Evolutionary conservation across 2,888 invertebrate genomes (phyloP), one percentile per base, ranked within the genome.

Genomic region (Onthophagus sagittarius): DNA sequence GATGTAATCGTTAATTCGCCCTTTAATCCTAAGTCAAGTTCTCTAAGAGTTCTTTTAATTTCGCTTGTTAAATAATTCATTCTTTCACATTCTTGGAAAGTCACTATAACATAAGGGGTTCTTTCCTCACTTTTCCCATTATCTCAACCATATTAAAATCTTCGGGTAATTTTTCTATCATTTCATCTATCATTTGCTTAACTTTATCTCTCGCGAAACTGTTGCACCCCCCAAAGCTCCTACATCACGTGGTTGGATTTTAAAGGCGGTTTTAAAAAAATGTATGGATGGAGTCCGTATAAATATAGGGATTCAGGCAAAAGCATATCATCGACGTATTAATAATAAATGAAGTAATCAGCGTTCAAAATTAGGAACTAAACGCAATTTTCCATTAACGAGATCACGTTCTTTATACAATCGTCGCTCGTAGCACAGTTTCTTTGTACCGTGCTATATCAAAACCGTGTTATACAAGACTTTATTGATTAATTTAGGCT

Each of bases 141-240:
- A 98, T 94, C 84, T 98, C 98, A 0, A 88, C 84, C 96, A 98
- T 97, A 83, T 97, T 97, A 82, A 98, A 98, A 82, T 97, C 96
- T 82, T 97, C 97, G 0, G 98, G 97, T 11, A 98, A 86, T 84
- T 97, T 97, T 84, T 98, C 98, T 82, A 96, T 87, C 81, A 98
- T 95, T 84, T 98, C 98, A 83, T 98, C 98, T 62, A 98, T 87
- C 83, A 96, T 93, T 87, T 94, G 94, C 82, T 98, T 98, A 11
- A 97, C 93, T 89, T 97, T 98, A 82, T 98, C 98, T 98, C 98
- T 77, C 97, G 89, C 0, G 97, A 96, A 5, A 95, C 92, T 0
- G 95, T 94, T 62, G 94, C 90, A 0, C 95, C 96, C 0, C 94
- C 94, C 2, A 93, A 91, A 9, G 93, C 90, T 15, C 95, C 95